Base-by-base conservation (phyloP, 2,888 invertebrate species). In the Chironomus riparius region DNA sequence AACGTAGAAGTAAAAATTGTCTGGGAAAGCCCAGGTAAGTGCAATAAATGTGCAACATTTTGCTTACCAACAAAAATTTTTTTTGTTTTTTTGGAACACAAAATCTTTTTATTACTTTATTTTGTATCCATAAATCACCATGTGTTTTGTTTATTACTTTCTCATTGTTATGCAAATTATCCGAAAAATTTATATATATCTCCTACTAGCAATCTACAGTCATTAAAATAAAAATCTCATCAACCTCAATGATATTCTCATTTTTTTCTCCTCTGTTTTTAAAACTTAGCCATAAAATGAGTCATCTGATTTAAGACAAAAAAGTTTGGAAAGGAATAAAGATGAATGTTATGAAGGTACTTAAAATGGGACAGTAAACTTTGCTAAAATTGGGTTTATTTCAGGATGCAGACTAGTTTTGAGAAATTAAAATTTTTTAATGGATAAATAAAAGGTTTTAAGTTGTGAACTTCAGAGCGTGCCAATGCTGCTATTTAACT, bases 11-110 rank as follows among this genome's bases (percentile, higher is more conserved):
- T n/a, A n/a, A 50, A 50, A 50, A n/a, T 50, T 50, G 38, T 22
- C 18, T 50, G 50, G 71, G 18, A 71, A 71, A 71, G 47, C 56
- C 50, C 72, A 73, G 72, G 72, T 73, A 73, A 72, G 62, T 62
- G 62, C 62, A 62, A 73, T 47, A 38, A 62, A 73, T 62, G 72
- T 62, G 61, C 72, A 73, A 73, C 72, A 38, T 73, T 62, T 61
- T 15, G 38, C 38, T 38, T 38, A 10, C 38, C 38, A 38, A 38
- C 38, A 38, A 38, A 38, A 38, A 2, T 28, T 28, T 28, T 1
- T 28, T 28, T 28, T 28, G 3, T 28, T 3, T 28, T 28, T 38
- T 38, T 38, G 10, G 10, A 38, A 38, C 38, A 38, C 38, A 38
- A 38, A 38, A 38, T 38, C 1, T 38, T 38, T 38, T 38, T 38